Evolutionary conservation across 2,113 vertebrate species (phyloP).

Genomic region (Ictalurus punctatus): DNA sequence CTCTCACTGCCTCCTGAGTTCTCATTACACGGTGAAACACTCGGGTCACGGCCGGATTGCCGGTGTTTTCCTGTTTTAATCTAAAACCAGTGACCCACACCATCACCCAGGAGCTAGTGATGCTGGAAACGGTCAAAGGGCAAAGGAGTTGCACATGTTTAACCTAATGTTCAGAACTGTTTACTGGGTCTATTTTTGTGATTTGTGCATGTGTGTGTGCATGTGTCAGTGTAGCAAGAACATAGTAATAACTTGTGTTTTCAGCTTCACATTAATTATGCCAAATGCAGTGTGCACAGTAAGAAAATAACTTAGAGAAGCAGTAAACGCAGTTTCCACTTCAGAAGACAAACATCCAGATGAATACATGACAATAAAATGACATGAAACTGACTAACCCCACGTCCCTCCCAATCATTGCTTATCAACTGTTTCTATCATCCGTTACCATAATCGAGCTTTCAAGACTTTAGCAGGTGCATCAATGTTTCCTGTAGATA

Average conservation of each 20-base stretch:
- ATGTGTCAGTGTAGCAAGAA: not conserved
- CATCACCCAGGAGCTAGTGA: conserved; percentile 20
- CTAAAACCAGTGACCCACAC: conserved; percentile 33
- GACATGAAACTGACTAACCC: not conserved
- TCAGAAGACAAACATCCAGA: not conserved
- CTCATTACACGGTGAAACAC: conserved; percentile 41
- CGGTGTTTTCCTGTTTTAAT: conserved; percentile 12
- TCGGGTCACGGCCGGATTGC: conserved; percentile 21
- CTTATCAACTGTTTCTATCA: not conserved
- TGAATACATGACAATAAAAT: not conserved
- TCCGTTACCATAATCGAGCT: not conserved
- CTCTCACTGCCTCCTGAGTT: conserved; percentile 27
- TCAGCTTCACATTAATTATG: not conserved
- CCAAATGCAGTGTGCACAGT: conserved; percentile 11
- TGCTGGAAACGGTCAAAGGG: not conserved
- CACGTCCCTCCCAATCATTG: not conserved
- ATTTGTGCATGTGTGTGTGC: not conserved
- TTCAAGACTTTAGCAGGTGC: not conserved
- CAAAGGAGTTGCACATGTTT: conserved; percentile 19
- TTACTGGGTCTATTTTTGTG: not conserved
- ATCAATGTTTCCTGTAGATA: not conserved
- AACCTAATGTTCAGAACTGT: conserved; percentile 25
- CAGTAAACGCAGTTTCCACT: not conserved
- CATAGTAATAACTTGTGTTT: not conserved
- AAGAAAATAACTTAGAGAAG: not conserved